Base-by-base conservation (phyloP, 1,140 invertebrate genomes). In the Drosophila sproati region DNA sequence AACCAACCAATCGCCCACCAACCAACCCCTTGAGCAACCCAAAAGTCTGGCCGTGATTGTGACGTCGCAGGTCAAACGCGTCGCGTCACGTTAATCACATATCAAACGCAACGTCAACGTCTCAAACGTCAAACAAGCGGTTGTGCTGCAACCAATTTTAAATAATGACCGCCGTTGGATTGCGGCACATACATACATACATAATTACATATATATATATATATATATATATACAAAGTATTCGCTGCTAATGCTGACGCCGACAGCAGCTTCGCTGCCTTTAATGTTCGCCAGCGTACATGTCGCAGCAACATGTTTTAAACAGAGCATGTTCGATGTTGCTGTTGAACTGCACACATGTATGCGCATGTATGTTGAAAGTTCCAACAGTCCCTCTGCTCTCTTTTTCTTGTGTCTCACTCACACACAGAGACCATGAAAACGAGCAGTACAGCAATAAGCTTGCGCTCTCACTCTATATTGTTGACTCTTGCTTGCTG, bases 51-150 rank as follows among this genome's bases (percentile, higher is more conserved):
- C 20, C 37, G 39, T 63, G 39, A n/a, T 43, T 43, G 72, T 74
- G 67, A 74, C 67, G 60, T 72, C 56, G 66, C 59, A 51, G 81
- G 81, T 77, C 77, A 85, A 85, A 73, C 73, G 64, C 64, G 81
- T 80, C 81, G 77, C 80, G 20, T 20, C 20, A 82, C 80, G 81
- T 73, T 83, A 83, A 83, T 83, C 70, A 82, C 50, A 63, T 35
- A 43, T 63, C 67, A 59, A 41, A 62, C 68, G 55, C 61, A 48
- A 68, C 73, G 55, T 75, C 20, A 20, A 20, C 20, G 39, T 43
- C 32, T 41, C 34, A 39, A 32, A 12, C 48, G 28, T 51, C 72
- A 62, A 80, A 80, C 64, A 28, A 43, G 63, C 62, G 7, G 45
- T 52, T 10, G 52, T 39, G 28, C 43, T 12, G 45, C 63, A 45